Evolutionary conservation across 2,113 vertebrate species (phyloP).

Genomic region (Leucopsar rothschildi): DNA sequence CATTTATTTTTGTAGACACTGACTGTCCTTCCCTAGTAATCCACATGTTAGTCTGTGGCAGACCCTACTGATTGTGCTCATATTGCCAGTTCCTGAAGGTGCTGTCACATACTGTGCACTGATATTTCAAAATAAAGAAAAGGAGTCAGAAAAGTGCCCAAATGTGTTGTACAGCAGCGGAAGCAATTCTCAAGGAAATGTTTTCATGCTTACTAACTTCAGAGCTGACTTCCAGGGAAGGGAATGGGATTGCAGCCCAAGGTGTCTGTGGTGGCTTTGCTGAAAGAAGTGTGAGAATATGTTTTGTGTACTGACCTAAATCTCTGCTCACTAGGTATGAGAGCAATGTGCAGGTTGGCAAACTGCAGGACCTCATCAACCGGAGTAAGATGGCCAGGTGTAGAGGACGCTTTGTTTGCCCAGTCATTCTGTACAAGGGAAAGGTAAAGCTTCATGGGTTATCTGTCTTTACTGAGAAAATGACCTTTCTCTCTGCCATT

Average conservation of each 20-base stretch:
- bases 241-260: background rate
- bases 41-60: background rate
- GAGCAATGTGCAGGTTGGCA: conserved; percentile 88
- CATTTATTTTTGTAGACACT: background rate
- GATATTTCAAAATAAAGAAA: background rate
- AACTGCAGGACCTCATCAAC: conserved; percentile 92
- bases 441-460: conserved; percentile 79
- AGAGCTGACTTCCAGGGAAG: background rate
- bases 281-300: background rate
- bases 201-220: background rate
- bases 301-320: background rate
- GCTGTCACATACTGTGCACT: background rate
- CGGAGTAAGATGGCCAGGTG: conserved; percentile 95
- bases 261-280: background rate
- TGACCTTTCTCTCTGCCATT: background rate
- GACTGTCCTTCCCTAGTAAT: background rate
- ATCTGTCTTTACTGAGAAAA: background rate
- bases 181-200: background rate
- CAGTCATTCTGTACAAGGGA: conserved; percentile 96
- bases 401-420: conserved; percentile 94
- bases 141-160: background rate
- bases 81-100: background rate
- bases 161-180: background rate
- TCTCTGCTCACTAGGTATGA: conserved; percentile 80
- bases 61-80: background rate